phyloP scores from a whole-genome alignment of 2,888 invertebrate species.

The Cremastinae sp. region DNA sequence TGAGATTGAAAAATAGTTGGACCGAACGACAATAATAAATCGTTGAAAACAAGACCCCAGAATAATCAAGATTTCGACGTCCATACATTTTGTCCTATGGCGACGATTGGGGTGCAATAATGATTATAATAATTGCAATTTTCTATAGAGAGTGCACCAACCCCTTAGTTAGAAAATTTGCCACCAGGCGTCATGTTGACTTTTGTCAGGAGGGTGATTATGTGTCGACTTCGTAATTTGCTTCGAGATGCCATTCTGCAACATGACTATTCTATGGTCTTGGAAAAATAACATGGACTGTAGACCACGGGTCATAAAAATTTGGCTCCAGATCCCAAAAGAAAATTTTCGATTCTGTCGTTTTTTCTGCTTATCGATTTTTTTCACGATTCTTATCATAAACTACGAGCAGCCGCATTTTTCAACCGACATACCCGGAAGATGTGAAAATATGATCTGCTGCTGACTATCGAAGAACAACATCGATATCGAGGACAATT shows the following conservation, averaged over 20 bases:
- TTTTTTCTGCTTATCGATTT: constrained; percentile 21
- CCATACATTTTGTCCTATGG: constrained; percentile 19
- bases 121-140: too few relatives aligned
- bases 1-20: constrained; percentile 12
- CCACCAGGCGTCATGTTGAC: too few relatives aligned
- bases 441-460: constrained; percentile 92
- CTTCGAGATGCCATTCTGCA: too few relatives aligned
- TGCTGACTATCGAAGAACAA: constrained; percentile 94
- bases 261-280: too few relatives aligned
- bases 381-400: constrained; percentile 44
- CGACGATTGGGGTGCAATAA: too few relatives aligned
- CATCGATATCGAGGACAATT: constrained; percentile 93
- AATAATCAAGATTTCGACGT: constrained; percentile 38
- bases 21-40: constrained; percentile 19
- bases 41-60: constrained; percentile 26
- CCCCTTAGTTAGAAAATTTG: too few relatives aligned
- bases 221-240: too few relatives aligned
- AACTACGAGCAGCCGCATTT: constrained; percentile 94
- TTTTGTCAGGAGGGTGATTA: too few relatives aligned
- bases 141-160: too few relatives aligned
- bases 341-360: constrained; percentile 31
- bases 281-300: not conserved
- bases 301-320: constrained; percentile 43
- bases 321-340: too few relatives aligned
- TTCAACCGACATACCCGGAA: constrained; percentile 97